A percentile compares a stretch with the other conserved stretches of the same genome.
Conservation (phyloP, 2,888 invertebrate species). For the Thera obeliscata region DNA sequence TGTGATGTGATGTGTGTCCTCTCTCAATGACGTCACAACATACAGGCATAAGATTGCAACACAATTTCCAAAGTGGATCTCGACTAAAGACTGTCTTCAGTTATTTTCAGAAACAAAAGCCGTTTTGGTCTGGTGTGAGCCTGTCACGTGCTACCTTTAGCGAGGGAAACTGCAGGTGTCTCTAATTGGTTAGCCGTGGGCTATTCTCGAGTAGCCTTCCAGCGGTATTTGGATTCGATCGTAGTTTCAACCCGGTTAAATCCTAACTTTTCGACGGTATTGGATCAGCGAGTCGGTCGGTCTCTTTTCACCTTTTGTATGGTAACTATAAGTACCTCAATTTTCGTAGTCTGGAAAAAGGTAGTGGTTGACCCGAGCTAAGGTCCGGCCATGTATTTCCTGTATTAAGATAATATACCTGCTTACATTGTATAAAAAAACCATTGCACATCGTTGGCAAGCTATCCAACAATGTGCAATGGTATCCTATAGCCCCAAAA, state of each 20-base stretch:
- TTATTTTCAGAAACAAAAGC: slow-evolving; percentile 27
- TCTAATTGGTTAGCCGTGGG: slow-evolving; percentile 36
- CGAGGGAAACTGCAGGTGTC: slow-evolving; percentile 38
- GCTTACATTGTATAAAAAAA: too few species aligned
- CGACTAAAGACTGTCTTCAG: slow-evolving; percentile 13
- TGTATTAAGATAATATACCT: too few species aligned
- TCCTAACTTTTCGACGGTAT: slow-evolving; percentile 35
- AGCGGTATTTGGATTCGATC: slow-evolving; percentile 28
- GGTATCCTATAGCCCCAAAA: too few species aligned
- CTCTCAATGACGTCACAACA: not conserved
- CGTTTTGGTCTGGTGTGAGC: slow-evolving; percentile 11
- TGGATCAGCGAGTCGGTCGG: slow-evolving; percentile 29
- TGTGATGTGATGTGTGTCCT: not conserved
- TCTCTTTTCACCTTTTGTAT: slow-evolving; percentile 29
- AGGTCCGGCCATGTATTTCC: too few species aligned
- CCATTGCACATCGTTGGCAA: too few species aligned
- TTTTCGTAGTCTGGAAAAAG: not conserved
- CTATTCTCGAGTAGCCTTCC: slow-evolving; percentile 32
- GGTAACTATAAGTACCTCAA: not conserved
- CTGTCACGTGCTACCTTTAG: slow-evolving; percentile 23
- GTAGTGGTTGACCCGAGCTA: not conserved
- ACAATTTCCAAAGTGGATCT: slow-evolving; percentile 8
- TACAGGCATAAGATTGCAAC: not conserved
- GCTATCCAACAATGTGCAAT: too few species aligned
- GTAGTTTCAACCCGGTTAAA: slow-evolving; percentile 34